Percentiles rank a stretch among this genome's conserved stretches.
Evolutionary conservation across 2,797 vertebrate species (phyloP).

Genomic region (Chelon auratus): DNA sequence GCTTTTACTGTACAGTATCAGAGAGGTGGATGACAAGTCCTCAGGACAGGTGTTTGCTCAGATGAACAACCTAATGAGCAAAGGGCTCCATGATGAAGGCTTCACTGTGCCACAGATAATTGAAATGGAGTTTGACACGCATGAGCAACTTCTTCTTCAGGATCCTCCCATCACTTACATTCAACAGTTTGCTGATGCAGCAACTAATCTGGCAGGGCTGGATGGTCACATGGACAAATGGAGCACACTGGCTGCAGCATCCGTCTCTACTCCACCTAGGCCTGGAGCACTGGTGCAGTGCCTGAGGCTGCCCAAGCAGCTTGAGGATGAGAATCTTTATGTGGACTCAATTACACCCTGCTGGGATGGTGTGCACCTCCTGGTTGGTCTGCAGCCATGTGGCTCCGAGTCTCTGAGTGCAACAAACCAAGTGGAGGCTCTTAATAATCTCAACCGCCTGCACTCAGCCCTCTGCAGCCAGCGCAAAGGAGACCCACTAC

Average conservation of each 20-base stretch:
- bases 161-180: slow-evolving; percentile 98
- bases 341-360: slow-evolving; percentile 98
- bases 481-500: slow-evolving; percentile 88
- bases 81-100: slow-evolving; percentile 97
- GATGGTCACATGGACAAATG: slow-evolving; percentile 95
- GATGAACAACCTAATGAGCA: slow-evolving; percentile 98
- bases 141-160: slow-evolving; percentile 96
- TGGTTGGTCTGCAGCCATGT: slow-evolving; percentile 93
- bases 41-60: slow-evolving; percentile 95
- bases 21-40: slow-evolving; percentile 97
- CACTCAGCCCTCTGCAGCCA: slow-evolving; percentile 96
- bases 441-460: slow-evolving; percentile 99
- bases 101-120: slow-evolving; percentile 99
- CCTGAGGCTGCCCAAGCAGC: slow-evolving; percentile 93
- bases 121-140: slow-evolving; percentile 98
- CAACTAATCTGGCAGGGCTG: slow-evolving; percentile 89
- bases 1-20: slow-evolving; percentile 96
- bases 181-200: slow-evolving; percentile 98
- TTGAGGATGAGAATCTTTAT: slow-evolving; percentile 96
- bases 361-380: slow-evolving; percentile 95
- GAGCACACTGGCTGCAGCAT: slow-evolving; percentile 86
- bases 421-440: slow-evolving; percentile 98
- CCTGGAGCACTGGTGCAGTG: slow-evolving; percentile 97
- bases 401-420: slow-evolving; percentile 92
- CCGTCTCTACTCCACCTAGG: slow-evolving; percentile 81